Conservation (phyloP, 2,797 vertebrate genomes). For the Macropus fuliginosus region DNA sequence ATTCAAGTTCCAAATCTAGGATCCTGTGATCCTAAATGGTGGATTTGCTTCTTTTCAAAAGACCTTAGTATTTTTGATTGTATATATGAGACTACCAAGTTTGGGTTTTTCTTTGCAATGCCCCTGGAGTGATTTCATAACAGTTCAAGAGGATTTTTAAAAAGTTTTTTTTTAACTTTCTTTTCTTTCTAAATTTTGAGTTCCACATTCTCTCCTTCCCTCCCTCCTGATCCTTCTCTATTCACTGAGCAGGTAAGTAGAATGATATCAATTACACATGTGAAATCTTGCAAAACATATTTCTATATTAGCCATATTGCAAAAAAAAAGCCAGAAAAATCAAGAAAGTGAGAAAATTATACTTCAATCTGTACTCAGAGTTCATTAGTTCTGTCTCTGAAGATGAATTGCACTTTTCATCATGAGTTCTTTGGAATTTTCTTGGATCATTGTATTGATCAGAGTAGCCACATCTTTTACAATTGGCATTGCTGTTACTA, state of each 20-base stretch:
- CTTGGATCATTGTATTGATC: not conserved
- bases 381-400: not conserved
- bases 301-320: not conserved
- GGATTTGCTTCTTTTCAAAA: not conserved
- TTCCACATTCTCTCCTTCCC: not conserved
- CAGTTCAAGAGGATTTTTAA: slow-evolving; percentile 63
- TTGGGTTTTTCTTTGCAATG: slow-evolving; percentile 64
- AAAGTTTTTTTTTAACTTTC: slow-evolving; percentile 10
- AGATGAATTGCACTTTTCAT: not conserved
- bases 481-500: not conserved
- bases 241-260: not conserved
- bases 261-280: not conserved
- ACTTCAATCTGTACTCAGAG: not conserved
- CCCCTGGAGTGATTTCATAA: slow-evolving; percentile 37
- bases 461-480: not conserved
- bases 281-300: not conserved
- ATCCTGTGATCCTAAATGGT: not conserved
- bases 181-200: not conserved
- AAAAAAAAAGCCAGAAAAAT: not conserved
- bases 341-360: not conserved
- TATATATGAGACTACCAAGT: not conserved
- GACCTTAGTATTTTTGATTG: slow-evolving; percentile 57
- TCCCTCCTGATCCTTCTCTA: not conserved
- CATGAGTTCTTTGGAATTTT: not conserved
- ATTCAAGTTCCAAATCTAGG: not conserved